Evolutionary conservation across 2,888 invertebrate species (phyloP).

Genomic region (Habroteleia sp.): DNA sequence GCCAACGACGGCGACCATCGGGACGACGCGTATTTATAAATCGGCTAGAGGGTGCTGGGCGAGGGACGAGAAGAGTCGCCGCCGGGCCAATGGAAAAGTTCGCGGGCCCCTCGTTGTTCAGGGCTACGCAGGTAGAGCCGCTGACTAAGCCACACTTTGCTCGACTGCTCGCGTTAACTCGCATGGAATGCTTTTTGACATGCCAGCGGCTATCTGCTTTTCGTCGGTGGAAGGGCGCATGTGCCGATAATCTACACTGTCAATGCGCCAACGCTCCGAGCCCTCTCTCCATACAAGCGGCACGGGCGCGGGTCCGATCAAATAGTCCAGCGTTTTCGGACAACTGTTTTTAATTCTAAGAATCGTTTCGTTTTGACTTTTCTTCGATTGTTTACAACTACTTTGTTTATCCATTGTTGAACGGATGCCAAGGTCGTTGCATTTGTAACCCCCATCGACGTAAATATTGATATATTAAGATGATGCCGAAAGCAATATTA

Average conservation of each 20-base stretch:
- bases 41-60: conserved; percentile 1
- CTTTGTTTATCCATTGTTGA: too few species aligned
- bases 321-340: background rate
- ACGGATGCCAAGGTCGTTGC: too few species aligned
- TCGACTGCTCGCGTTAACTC: conserved; percentile 70
- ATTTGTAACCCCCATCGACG: too few species aligned
- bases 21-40: conserved; percentile 39
- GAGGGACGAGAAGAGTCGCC: conserved; percentile 3
- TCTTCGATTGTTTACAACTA: background rate
- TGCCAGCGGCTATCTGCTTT: conserved; percentile 72
- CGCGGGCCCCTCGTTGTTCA: conserved; percentile 4
- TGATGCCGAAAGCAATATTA: too few species aligned
- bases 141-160: conserved; percentile 43
- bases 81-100: conserved; percentile 37
- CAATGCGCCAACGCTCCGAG: conserved; percentile 51
- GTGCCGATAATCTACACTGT: conserved; percentile 78
- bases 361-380: background rate
- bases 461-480: too few species aligned
- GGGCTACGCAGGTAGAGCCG: conserved; percentile 16
- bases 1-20: conserved; percentile 18
- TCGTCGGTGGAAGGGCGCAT: conserved; percentile 73
- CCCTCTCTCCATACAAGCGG: conserved; percentile 10
- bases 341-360: background rate
- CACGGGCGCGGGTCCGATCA: conserved; percentile 7
- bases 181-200: conserved; percentile 77